phyloP scores from a whole-genome alignment of 1,140 invertebrate genomes.

The Papilio machaon region DNA sequence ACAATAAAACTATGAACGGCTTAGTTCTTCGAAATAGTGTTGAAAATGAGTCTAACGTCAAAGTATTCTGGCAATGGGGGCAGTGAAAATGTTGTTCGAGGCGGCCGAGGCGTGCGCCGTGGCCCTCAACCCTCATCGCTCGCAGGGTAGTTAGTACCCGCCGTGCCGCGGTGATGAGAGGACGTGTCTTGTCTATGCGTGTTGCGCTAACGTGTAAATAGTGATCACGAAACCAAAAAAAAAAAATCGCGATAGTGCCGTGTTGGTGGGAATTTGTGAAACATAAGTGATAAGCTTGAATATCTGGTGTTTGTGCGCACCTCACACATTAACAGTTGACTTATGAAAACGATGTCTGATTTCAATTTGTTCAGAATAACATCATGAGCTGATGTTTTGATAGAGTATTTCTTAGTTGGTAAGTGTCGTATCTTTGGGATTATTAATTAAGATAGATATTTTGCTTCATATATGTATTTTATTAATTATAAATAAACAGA shows the following conservation, averaged over 20 bases:
- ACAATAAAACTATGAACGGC: constrained; percentile 16
- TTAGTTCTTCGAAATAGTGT: constrained; percentile 50
- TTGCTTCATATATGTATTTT: too few species aligned
- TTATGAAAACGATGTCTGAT: background rate
- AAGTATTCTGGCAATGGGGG: constrained; percentile 59
- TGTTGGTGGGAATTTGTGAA: constrained; percentile 67
- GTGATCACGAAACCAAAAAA: constrained; percentile 60
- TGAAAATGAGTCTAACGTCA: constrained; percentile 56
- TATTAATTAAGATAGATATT: too few species aligned
- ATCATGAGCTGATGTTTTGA: constrained; percentile 15
- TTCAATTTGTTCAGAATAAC: background rate
- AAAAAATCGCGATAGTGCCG: constrained; percentile 63
- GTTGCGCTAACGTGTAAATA: constrained; percentile 51
- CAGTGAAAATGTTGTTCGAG: constrained; percentile 59
- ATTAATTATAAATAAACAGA: too few species aligned
- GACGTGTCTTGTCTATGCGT: constrained; percentile 48
- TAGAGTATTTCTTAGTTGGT: background rate
- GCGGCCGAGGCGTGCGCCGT: constrained; percentile 68
- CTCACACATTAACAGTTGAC: background rate
- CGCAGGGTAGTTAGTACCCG: constrained; percentile 53
- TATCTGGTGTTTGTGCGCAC: constrained; percentile 35
- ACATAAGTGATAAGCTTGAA: constrained; percentile 47
- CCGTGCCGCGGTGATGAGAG: constrained; percentile 58
- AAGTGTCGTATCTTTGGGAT: background rate
- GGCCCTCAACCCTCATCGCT: constrained; percentile 38